Base-by-base conservation (phyloP, 2,113 vertebrate species). In the Solea senegalensis region DNA sequence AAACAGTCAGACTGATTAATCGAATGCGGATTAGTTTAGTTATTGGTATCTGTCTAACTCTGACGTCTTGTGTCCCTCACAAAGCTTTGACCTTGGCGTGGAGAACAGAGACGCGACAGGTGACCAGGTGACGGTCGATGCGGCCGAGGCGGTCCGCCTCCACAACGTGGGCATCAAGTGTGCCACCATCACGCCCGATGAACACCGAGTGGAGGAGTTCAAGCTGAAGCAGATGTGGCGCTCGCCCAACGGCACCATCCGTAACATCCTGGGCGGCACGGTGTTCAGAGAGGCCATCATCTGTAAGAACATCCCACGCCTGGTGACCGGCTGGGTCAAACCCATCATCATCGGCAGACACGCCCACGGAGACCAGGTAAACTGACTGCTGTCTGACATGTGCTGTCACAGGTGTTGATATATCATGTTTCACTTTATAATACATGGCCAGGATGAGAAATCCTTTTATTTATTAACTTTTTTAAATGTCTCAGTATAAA, bases 181-280 rank as follows among this genome's bases (percentile, higher is more conserved):
- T 55, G 98, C 97, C 74, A 99, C 97, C 68, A 99, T 98, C 91
- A 99, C 97, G 12, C 98, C 98, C 0, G 98, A 99, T 44, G 98
- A 99, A 92, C 97, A 97, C 0, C 95, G 97, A 2, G 96, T 98
- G 54, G 96, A 97, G 81, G 97, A 99, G 87, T 99, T 99, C 92
- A 97, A 97, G 76, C 65, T 99, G 34, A 99, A 98, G 87, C 94
- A 97, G 88, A 99, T 99, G 98, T 98, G 98, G 98, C 96, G 97
- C 49, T 99, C 98, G 1, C 98, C 98, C 16, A 99, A 99, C 14
- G 98, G 98, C 45, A 99, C 98, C 76, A 98, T 99, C 87, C 93
- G 98, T 16, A 99, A 99, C 89, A 98, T 99, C 90, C 91, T 99
- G 4, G 97, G 98, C 8, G 98, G 97, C 64, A 99, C 98, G 0